Percentiles rank a stretch among this genome's conserved stretches.
Conservation (phyloP, 2,797 vertebrate species). For the Lepilemur septentrionalis region DNA sequence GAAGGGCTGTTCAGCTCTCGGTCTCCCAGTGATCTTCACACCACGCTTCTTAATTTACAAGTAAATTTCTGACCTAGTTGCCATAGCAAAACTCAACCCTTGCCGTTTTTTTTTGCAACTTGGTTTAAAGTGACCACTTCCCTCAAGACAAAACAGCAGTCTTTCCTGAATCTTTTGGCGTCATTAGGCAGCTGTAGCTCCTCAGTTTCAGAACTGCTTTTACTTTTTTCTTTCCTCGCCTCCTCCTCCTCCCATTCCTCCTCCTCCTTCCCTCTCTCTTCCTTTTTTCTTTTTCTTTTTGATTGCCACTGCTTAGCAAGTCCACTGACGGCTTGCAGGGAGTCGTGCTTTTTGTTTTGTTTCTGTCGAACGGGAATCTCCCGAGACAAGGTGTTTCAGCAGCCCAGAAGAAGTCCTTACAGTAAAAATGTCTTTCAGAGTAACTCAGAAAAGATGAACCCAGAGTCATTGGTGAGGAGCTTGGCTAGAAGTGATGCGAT, state of each 20-base stretch:
- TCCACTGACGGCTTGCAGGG: not conserved
- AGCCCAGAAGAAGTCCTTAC: not conserved
- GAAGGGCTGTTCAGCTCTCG: not conserved
- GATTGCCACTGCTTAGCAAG: not conserved
- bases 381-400: not conserved
- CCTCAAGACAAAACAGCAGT: not conserved
- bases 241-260: not conserved
- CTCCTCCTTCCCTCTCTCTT: not conserved
- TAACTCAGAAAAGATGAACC: slow-evolving; percentile 6
- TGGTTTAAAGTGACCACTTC: slow-evolving; percentile 4
- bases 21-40: not conserved
- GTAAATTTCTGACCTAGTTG: not conserved
- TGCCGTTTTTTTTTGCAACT: not conserved
- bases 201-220: not conserved
- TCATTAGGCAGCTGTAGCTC: not conserved
- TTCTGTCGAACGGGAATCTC: not conserved
- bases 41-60: not conserved
- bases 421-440: not conserved
- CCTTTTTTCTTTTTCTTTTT: not conserved
- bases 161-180: not conserved
- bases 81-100: not conserved
- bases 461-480: not conserved
- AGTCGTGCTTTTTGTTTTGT: not conserved
- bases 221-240: not conserved
- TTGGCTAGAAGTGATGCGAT: not conserved